Conservation (phyloP, 2,888 invertebrate species). For the Noctua janthina region DNA sequence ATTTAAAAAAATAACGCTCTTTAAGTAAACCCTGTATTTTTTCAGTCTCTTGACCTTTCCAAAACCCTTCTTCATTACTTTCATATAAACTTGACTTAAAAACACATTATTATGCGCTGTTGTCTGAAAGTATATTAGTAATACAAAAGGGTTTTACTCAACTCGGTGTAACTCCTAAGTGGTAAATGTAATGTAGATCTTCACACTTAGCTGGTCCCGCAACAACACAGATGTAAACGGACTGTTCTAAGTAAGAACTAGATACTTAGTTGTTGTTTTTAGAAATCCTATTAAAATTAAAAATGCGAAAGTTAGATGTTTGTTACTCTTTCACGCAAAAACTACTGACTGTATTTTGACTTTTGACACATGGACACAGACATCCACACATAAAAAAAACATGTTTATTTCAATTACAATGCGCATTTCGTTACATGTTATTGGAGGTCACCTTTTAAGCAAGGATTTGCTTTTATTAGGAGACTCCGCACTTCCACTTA, state of each 20-base stretch:
- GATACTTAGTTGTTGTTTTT: neutral
- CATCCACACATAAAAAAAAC: too few species aligned
- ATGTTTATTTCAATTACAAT: too few species aligned
- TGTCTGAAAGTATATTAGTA: slow-evolving; percentile 19
- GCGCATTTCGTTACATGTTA: too few species aligned
- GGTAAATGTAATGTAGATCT: slow-evolving; percentile 9
- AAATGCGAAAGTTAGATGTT: too few species aligned
- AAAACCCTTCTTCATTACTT: slow-evolving; percentile 8
- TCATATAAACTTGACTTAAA: slow-evolving; percentile 6
- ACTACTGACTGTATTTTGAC: too few species aligned
- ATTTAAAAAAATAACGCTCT: neutral
- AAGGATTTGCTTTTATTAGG: too few species aligned
- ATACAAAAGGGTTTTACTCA: slow-evolving; percentile 22
- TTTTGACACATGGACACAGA: too few species aligned
- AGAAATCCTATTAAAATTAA: too few species aligned
- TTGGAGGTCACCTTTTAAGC: too few species aligned
- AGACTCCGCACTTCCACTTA: too few species aligned
- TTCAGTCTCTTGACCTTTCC: neutral
- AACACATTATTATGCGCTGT: slow-evolving; percentile 12
- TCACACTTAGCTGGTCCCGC: slow-evolving; percentile 25
- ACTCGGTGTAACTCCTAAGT: slow-evolving; percentile 12
- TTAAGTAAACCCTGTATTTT: neutral
- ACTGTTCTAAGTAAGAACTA: neutral
- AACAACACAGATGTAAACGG: neutral
- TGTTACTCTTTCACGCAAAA: too few species aligned